Evolutionary conservation across 2,797 vertebrate species (phyloP).

Genomic region (Lacerta agilis): DNA sequence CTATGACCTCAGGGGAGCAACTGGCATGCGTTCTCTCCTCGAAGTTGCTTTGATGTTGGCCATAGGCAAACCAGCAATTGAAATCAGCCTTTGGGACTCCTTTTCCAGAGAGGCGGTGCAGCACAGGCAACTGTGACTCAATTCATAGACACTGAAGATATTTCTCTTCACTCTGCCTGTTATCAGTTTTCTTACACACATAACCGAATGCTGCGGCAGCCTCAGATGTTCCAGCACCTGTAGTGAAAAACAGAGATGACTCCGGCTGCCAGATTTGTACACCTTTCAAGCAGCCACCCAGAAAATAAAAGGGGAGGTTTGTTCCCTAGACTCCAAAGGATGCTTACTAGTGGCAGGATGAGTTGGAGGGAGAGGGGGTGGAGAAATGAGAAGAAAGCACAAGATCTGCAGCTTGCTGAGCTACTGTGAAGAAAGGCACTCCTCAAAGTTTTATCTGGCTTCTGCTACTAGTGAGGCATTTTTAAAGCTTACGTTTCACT

Average conservation of each 20-base stretch:
- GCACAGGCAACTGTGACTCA: conserved; percentile 31
- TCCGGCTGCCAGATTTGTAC: background rate
- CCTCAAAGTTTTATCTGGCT: background rate
- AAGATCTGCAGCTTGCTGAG: background rate
- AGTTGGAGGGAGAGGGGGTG: background rate
- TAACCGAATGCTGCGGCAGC: background rate
- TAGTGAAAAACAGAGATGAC: background rate
- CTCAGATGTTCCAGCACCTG: background rate
- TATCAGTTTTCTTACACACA: conserved; percentile 25
- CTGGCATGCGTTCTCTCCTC: background rate
- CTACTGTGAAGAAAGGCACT: background rate
- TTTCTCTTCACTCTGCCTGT: background rate
- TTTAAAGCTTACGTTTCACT: background rate
- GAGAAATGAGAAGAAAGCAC: background rate
- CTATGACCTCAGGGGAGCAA: conserved; percentile 42
- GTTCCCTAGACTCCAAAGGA: background rate
- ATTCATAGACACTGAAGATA: conserved; percentile 33
- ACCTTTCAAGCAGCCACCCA: background rate
- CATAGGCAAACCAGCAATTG: conserved; percentile 45
- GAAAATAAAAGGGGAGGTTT: background rate
- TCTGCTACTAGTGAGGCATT: background rate
- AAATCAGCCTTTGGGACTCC: conserved; percentile 35
- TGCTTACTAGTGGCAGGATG: background rate
- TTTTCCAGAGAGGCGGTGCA: conserved; percentile 40
- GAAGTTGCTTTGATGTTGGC: conserved; percentile 41